Evolutionary conservation across 2,113 vertebrate species (phyloP).

Genomic region (Emydocephalus ijimae): DNA sequence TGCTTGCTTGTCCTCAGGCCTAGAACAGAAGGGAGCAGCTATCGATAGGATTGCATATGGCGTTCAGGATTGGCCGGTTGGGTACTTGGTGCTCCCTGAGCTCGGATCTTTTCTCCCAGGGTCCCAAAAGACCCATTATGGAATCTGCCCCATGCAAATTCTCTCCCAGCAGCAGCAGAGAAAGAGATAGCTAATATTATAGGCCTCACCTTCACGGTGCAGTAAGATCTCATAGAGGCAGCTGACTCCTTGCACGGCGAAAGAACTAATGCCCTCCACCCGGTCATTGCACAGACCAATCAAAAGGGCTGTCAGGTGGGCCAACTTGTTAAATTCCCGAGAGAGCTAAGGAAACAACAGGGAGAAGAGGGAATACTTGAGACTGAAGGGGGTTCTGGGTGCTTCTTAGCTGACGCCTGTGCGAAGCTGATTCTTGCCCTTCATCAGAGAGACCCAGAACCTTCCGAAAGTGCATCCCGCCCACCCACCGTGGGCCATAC

Average conservation of each 20-base stretch:
- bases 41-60: background rate
- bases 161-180: background rate
- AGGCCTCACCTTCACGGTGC: background rate
- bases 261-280: background rate
- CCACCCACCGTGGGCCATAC: background rate
- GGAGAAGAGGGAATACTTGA: background rate
- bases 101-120: background rate
- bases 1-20: background rate
- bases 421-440: background rate
- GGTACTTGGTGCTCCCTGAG: background rate
- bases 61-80: background rate
- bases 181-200: background rate
- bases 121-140: background rate
- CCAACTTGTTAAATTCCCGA: slow-evolving; percentile 5
- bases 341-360: background rate
- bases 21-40: background rate
- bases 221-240: slow-evolving; percentile 14
- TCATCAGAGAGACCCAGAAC: background rate
- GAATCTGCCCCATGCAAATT: background rate
- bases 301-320: background rate
- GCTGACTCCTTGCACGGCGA: slow-evolving; percentile 11
- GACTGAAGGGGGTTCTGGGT: background rate
- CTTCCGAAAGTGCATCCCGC: background rate
- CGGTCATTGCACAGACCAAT: background rate
- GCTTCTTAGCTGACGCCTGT: background rate